phyloP scores from a whole-genome alignment of 2,113 vertebrate genomes.

The Peromyscus californicus region DNA sequence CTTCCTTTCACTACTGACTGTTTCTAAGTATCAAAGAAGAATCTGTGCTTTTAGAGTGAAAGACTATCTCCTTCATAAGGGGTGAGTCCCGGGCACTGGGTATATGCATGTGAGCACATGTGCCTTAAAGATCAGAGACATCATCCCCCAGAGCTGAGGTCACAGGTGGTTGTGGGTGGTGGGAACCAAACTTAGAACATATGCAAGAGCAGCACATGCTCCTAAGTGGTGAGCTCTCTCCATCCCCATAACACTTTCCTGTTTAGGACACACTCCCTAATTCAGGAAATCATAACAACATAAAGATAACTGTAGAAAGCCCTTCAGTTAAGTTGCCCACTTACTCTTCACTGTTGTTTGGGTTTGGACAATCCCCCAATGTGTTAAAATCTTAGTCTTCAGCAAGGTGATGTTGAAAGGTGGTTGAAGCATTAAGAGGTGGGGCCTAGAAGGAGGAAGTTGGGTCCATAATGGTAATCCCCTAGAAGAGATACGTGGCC shows the following conservation, averaged over 20 bases:
- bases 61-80: not conserved
- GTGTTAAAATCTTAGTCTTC: not conserved
- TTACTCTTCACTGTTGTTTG: not conserved
- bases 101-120: not conserved
- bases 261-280: not conserved
- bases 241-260: not conserved
- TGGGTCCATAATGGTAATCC: not conserved
- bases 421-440: not conserved
- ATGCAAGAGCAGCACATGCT: not conserved
- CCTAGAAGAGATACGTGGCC: not conserved
- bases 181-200: not conserved
- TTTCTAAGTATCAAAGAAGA: not conserved
- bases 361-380: not conserved
- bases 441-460: not conserved
- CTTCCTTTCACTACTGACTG: not conserved
- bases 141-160: not conserved
- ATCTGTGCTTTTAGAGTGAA: not conserved
- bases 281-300: not conserved
- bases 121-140: not conserved
- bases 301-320: not conserved
- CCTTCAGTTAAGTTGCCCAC: not conserved
- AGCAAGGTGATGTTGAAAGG: not conserved
- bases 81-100: not conserved
- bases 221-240: not conserved
- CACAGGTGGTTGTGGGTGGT: not conserved